Evolutionary conservation across 2,113 vertebrate genomes (phyloP), one percentile per base, ranked within the genome.

Genomic region (Aegotheles bennettii): DNA sequence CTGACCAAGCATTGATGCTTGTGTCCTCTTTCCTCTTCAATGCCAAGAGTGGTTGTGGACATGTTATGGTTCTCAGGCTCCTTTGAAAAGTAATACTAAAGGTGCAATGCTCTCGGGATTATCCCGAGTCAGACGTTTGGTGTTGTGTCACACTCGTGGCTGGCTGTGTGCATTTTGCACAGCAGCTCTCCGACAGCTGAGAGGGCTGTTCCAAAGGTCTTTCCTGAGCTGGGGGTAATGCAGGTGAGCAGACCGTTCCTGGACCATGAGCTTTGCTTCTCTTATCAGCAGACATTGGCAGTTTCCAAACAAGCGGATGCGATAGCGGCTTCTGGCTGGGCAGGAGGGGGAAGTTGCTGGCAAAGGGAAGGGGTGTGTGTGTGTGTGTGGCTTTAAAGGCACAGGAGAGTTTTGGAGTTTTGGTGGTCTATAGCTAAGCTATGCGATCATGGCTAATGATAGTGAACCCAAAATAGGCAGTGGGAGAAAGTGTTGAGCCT

Each of bases 51-150:
- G 0, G 71, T 29, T 86, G 53, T 79, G 54, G 21, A 10, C 3
- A 0, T 10, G 3, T 36, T 50, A 6, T 3, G 3, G n/a, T 74
- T 82, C 23, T 63, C 0, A 0, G 43, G 26, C 23, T 71, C 47
- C 35, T 60, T 2, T 56, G 77, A 74, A 82, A 74, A 61, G 25
- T 68, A 35, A 9, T 19, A 47, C 25, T 50, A 43, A 50, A 79
- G 51, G 3, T 56, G 26, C 23, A 24, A 1, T 45, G 28, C 29
- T 31, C 28, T 50, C 16, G 42, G n/a, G 19, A 7, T 69, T 65
- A 29, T 43, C 10, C 36, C 2, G 23, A 26, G 16, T 53, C 17
- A 11, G 43, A 13, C 45, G 63, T 48, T 65, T 40, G 42, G 16
- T 31, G 5, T 14, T 9, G 21, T 6, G 10, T 45, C 23, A 54